These are phyloP conservation scores for Pelodiscus sinensis DNA, from an alignment of 2,113 vertebrate species.

Conservation along the genomic window DNA sequence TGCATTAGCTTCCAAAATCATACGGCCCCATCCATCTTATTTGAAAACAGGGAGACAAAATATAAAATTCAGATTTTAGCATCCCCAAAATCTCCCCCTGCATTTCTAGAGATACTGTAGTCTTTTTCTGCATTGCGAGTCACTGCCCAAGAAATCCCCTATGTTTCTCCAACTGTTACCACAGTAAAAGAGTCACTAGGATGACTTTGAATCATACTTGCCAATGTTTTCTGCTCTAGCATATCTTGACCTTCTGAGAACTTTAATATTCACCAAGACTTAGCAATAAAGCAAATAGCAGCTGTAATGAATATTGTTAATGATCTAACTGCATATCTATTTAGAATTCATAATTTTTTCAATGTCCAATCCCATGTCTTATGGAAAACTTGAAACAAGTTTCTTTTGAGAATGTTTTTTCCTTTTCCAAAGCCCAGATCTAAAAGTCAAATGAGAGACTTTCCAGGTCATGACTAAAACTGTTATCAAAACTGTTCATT, in stretches of 20 bases:
- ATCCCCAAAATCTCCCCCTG: neutral
- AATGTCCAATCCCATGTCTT: accelerated
- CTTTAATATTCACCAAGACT: neutral
- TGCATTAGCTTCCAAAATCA: neutral
- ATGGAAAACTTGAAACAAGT: neutral
- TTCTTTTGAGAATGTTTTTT: neutral
- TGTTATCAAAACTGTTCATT: accelerated
- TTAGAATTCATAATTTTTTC: neutral
- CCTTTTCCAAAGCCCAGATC: neutral
- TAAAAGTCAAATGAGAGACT: no score
- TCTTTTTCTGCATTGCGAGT: neutral
- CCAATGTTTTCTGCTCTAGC: neutral
- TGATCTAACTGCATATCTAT: neutral
- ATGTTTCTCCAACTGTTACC: neutral
- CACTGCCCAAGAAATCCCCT: neutral
- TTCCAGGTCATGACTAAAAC: no score
- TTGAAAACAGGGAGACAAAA: neutral
- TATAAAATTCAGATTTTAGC: neutral
- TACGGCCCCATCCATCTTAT: neutral
- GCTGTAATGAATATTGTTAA: neutral
- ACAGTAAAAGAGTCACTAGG: neutral
- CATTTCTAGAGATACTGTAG: neutral
- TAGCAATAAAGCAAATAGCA: neutral
- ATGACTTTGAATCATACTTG: neutral
- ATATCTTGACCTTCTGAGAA: neutral